These are phyloP conservation scores for Stenchaetothrips biformis DNA, from an alignment of 2,888 invertebrate genomes.

Conservation along the genomic window DNA sequence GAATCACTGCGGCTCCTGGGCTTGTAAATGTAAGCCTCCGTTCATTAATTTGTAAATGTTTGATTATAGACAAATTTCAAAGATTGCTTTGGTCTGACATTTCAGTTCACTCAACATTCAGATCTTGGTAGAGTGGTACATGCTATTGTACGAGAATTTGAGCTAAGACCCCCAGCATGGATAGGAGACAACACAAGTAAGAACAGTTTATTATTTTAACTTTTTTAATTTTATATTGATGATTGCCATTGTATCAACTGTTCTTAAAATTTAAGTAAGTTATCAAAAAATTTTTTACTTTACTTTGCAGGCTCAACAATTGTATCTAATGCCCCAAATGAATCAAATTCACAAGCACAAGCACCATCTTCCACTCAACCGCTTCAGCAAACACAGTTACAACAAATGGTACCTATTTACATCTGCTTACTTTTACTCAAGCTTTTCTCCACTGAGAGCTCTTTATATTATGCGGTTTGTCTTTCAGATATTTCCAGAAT, in stretches of 20 bases:
- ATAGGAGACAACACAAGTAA: constrained; percentile 39
- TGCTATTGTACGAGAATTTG: constrained; percentile 72
- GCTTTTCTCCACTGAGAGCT: not conserved
- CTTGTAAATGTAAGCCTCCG: constrained; percentile 57
- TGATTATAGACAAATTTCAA: constrained; percentile 13
- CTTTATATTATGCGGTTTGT: constrained; percentile 21
- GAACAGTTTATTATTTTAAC: not conserved
- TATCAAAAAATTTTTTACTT: constrained; percentile 33
- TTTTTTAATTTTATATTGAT: not conserved
- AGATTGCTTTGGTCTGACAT: constrained; percentile 35
- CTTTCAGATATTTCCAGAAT: constrained; percentile 48
- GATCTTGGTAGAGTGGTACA: constrained; percentile 76
- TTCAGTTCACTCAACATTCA: constrained; percentile 66
- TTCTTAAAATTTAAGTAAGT: constrained; percentile 24
- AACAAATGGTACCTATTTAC: not conserved
- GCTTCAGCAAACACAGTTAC: not conserved
- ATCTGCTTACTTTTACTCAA: not conserved
- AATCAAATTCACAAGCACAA: constrained; percentile 38
- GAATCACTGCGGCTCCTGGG: constrained; percentile 69
- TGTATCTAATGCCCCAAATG: constrained; percentile 30
- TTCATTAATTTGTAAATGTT: constrained; percentile 11
- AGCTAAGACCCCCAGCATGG: constrained; percentile 57
- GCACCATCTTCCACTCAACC: constrained; percentile 38
- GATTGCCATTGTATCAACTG: constrained; percentile 43
- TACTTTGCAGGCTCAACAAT: constrained; percentile 40